Base-by-base conservation (phyloP, 2,797 vertebrate species). In the Toxotes lorentzi region DNA sequence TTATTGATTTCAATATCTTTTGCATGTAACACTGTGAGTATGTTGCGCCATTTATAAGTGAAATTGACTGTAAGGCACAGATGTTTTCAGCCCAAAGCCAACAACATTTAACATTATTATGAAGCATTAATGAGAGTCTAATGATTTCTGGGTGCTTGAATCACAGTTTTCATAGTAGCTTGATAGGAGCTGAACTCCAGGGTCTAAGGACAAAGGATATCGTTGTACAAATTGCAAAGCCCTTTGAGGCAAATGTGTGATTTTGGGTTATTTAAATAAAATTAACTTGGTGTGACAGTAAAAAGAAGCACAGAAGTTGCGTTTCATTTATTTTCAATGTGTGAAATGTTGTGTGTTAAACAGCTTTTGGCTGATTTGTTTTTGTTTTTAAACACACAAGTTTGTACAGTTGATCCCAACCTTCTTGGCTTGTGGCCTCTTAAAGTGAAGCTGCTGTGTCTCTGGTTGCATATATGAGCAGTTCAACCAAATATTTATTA, bases 1-100 rank as follows among this genome's bases (percentile, higher is more conserved):
- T 76, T 76, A 62, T 74, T 79, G 64, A 81, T 86, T 73, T 79
- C 38, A 48, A 63, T 53, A 24, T 62, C 0, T 57, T 60, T 70
- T 60, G 45, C 56, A 73, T 43, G 60, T 73, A 64, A 32, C 60
- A 35, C 35, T 30, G 19, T 27, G 59, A 17, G 14, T 24, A 40
- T 51, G 38, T n/a, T 38, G 21, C 35, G 10, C 30, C 10, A 43
- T 65, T 69, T 38, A 35, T 30, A 17, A 34, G 35, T 14, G 21
- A 27, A 38, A 60, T 5, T 35, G 58, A 47, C 45, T 64, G 56
- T 11, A 11, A 47, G 40, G 40, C 21, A 27, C 7, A 27, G 23
- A 61, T 35, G 64, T n/a, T 34, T 30, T 32, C 6, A 57, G 53
- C 19, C 19, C 9, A 32, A 54, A 41, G 21, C 47, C 67, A 11